These are phyloP conservation scores for Chiridota heheva DNA, from an alignment of 35 echinoderm and acorn worm genomes.

Conservation along the genomic window DNA sequence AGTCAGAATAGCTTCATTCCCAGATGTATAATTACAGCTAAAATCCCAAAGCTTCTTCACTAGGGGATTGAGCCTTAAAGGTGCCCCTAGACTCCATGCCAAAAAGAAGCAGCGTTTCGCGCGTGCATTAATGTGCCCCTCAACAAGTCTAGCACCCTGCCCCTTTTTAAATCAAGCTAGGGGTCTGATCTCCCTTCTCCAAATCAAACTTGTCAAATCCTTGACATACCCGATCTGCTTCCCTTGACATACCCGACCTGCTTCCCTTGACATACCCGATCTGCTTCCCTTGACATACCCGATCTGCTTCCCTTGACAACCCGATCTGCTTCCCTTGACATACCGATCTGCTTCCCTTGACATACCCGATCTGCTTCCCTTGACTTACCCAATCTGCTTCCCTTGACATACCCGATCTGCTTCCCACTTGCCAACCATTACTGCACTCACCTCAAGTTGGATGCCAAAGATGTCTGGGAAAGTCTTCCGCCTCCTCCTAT, in stretches of 20 bases:
- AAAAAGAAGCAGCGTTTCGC: too few relatives aligned
- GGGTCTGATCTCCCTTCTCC: neutral
- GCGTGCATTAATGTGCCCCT: too few relatives aligned
- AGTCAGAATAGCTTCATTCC: too few relatives aligned
- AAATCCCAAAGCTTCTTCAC: too few relatives aligned
- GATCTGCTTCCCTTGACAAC: neutral
- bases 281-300: neutral
- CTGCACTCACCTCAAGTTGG: constrained; percentile 44
- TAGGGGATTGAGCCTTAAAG: too few relatives aligned
- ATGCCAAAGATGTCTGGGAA: constrained; percentile 54
- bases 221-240: neutral
- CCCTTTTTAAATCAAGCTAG: too few relatives aligned
- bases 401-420: neutral
- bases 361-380: neutral
- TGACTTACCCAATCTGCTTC: neutral
- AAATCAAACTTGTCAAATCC: neutral
- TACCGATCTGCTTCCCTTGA: neutral
- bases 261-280: neutral
- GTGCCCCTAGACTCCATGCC: too few relatives aligned
- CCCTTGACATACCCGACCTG: neutral
- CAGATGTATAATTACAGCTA: too few relatives aligned
- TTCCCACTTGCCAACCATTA: too few relatives aligned
- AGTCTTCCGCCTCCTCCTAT: neutral
- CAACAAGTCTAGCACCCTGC: too few relatives aligned
- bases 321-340: neutral